Conservation (phyloP, 2,888 invertebrate genomes). For the Stomorhina lunata region DNA sequence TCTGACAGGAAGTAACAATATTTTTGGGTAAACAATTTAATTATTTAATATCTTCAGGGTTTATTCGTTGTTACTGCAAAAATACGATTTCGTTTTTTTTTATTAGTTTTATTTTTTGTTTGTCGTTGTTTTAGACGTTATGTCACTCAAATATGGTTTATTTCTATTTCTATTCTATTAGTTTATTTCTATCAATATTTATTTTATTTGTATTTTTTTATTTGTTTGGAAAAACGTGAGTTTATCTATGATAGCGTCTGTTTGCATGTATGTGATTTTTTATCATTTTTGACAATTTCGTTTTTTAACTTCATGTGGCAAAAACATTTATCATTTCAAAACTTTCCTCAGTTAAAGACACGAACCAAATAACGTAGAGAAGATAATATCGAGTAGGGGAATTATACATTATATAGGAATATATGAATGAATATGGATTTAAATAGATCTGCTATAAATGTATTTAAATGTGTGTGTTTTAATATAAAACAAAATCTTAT, state of each 20-base stretch:
- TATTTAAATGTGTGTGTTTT: too few species aligned
- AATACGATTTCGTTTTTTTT: too few species aligned
- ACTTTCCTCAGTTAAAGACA: background rate
- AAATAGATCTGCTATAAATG: too few species aligned
- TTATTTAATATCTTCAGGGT: background rate
- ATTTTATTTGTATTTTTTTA: background rate
- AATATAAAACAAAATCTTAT: too few species aligned
- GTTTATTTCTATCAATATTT: background rate
- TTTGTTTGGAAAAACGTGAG: background rate
- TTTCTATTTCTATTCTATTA: background rate
- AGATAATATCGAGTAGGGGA: too few species aligned
- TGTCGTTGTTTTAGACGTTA: background rate
- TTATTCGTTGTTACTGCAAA: background rate
- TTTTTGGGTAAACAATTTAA: slow-evolving; percentile 4
- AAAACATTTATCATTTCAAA: slow-evolving; percentile 24
- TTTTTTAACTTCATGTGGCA: slow-evolving; percentile 11
- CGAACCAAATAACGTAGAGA: background rate
- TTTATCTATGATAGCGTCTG: background rate
- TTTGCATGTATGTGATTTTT: background rate
- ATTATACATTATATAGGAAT: too few species aligned
- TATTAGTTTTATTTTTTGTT: background rate
- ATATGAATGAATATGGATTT: too few species aligned
- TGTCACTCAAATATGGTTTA: slow-evolving; percentile 18
- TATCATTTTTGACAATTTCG: slow-evolving; percentile 15
- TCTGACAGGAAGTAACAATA: background rate